A percentile compares a stretch with the other conserved stretches of the same genome.
Conservation (phyloP, 2,797 vertebrate species). For the Sebastes aleutianus region DNA sequence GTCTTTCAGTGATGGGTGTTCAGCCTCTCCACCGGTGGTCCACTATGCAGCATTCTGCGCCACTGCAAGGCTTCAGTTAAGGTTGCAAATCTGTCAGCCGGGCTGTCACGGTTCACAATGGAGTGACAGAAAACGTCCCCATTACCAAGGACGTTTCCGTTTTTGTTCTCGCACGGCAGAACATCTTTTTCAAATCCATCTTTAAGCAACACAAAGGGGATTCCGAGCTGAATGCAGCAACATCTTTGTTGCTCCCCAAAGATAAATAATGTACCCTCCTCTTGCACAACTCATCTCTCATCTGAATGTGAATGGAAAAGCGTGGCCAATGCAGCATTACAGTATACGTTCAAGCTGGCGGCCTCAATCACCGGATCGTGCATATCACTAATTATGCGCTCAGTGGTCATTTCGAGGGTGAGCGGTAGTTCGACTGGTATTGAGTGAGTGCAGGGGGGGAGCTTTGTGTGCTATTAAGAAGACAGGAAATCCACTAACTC, state of each 20-base stretch:
- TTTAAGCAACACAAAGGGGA: slow-evolving; percentile 60
- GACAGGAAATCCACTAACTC: slow-evolving; percentile 47
- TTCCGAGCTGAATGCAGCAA: slow-evolving; percentile 54
- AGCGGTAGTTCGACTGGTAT: slow-evolving; percentile 62
- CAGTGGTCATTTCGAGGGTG: slow-evolving; percentile 63
- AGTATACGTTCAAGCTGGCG: slow-evolving; percentile 28
- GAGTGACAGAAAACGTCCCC: slow-evolving; percentile 65
- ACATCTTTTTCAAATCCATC: slow-evolving; percentile 71
- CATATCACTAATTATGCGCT: slow-evolving; percentile 62
- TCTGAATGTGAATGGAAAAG: slow-evolving; percentile 43
- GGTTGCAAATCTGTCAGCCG: slow-evolving; percentile 66
- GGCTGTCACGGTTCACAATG: slow-evolving; percentile 63
- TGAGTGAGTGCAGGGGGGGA: slow-evolving; percentile 50
- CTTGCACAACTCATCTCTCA: slow-evolving; percentile 60
- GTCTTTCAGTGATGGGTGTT: slow-evolving; percentile 53
- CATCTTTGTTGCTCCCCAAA: slow-evolving; percentile 55
- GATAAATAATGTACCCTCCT: slow-evolving; percentile 63
- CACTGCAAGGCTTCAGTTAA: slow-evolving; percentile 62
- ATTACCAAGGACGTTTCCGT: slow-evolving; percentile 69
- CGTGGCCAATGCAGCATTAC: slow-evolving; percentile 14
- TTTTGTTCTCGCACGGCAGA: slow-evolving; percentile 52
- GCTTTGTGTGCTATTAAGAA: slow-evolving; percentile 52
- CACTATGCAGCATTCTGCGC: slow-evolving; percentile 69
- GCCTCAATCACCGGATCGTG: slow-evolving; percentile 51
- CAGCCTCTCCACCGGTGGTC: slow-evolving; percentile 63